Conservation (phyloP, 2,888 invertebrate genomes). For the Tortrix viridana region DNA sequence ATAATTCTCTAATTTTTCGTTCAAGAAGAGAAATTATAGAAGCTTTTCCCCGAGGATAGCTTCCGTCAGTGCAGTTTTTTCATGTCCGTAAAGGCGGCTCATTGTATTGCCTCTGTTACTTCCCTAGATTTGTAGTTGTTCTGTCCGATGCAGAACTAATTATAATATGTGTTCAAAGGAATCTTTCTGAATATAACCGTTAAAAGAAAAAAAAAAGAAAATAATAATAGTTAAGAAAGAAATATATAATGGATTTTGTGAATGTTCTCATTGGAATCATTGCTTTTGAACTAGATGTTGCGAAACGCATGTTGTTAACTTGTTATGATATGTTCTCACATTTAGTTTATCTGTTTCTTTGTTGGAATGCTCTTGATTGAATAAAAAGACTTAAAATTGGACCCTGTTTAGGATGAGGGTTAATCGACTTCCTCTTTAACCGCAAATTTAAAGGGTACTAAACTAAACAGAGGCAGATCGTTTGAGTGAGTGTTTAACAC, state of each 20-base stretch:
- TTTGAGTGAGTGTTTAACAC: too few species aligned
- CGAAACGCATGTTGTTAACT: conserved; percentile 18
- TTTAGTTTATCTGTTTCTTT: conserved; percentile 24
- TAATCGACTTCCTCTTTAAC: too few species aligned
- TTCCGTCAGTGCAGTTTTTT: too few species aligned
- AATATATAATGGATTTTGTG: background rate
- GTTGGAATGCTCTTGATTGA: conserved; percentile 31
- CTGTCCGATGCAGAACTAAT: background rate
- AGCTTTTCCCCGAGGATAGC: too few species aligned
- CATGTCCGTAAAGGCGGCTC: too few species aligned
- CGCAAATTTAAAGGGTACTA: too few species aligned
- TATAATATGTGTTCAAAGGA: background rate
- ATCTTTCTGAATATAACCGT: background rate
- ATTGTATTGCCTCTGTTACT: too few species aligned
- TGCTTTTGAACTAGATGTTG: conserved; percentile 26
- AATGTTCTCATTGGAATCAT: conserved; percentile 27
- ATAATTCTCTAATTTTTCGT: too few species aligned
- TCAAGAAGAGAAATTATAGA: too few species aligned
- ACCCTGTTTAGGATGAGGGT: background rate
- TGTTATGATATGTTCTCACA: conserved; percentile 7
- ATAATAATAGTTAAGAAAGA: background rate
- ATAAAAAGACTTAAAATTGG: background rate
- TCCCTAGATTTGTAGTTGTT: too few species aligned
- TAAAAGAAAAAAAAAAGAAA: background rate
- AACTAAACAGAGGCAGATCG: too few species aligned